Evolutionary conservation across 2,888 invertebrate genomes (phyloP), one percentile per base, ranked within the genome.

Genomic region (Caenorhabditis plicata): DNA sequence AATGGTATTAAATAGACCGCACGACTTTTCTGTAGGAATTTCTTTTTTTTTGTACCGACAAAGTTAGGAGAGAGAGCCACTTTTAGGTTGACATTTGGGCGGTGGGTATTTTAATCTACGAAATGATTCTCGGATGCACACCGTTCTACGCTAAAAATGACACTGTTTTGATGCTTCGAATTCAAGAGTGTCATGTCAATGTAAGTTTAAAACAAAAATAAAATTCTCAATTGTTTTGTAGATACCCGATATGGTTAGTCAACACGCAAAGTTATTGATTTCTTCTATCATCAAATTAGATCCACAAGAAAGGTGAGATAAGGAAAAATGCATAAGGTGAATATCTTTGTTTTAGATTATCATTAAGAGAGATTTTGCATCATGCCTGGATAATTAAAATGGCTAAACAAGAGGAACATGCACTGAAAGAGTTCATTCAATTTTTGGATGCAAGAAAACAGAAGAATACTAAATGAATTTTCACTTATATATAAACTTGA

Each of bases 41-140:
- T n/a, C n/a, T n/a, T n/a, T n/a, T n/a, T n/a, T n/a, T n/a, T n/a
- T n/a, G n/a, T n/a, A n/a, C n/a, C n/a, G n/a, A n/a, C n/a, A n/a
- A n/a, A n/a, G n/a, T n/a, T n/a, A n/a, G n/a, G n/a, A n/a, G n/a
- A n/a, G n/a, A n/a, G n/a, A n/a, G n/a, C n/a, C n/a, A n/a, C n/a
- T n/a, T n/a, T n/a, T n/a, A n/a, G n/a, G 67, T 92, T 1, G 96
- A 96, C 82, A 85, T 92, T 27, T 96, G 96, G 96, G 91, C 92
- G 80, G 85, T 94, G 19, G 96, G 96, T 13, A 90, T 96, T 1
- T 83, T 98, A 0, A 91, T 91, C 79, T 96, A 89, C 77, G 96
- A 96, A 83, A 87, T 93, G 75, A 83, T 98, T 26, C 90, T 90
- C 1, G 96, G 96, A 0, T 85, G 88, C 65, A 92, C 96, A 4